Percentiles rank a stretch among this genome's conserved stretches.
Evolutionary conservation across 2,113 vertebrate species (phyloP).

Genomic region (Prunella himalayana): DNA sequence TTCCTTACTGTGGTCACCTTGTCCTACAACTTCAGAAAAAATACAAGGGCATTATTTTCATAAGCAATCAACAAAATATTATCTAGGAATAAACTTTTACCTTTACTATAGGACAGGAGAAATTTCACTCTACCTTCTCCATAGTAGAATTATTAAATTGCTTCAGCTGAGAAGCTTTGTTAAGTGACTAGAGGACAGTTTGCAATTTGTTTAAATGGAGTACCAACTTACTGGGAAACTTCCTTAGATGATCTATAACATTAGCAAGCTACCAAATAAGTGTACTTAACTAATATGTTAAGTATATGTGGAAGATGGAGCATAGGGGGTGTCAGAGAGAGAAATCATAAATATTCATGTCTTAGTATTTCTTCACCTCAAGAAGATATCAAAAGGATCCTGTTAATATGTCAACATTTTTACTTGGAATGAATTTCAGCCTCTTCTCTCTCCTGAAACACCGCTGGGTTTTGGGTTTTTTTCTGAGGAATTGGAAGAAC

Average conservation of each 20-base stretch:
- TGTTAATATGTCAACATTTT: background rate
- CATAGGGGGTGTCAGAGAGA: background rate
- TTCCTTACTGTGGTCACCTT: background rate
- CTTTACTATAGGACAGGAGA: background rate
- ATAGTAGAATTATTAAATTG: background rate
- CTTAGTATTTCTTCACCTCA: background rate
- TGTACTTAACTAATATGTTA: background rate
- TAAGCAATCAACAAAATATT: background rate
- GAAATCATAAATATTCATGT: background rate
- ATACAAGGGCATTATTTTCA: background rate
- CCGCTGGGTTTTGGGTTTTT: background rate
- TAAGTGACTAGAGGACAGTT: background rate
- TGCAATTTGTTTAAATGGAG: background rate
- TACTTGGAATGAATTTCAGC: background rate
- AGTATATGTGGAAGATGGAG: background rate
- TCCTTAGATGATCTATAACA: background rate
- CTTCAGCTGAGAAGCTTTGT: background rate
- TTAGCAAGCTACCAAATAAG: background rate
- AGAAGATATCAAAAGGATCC: background rate
- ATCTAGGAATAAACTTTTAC: background rate
- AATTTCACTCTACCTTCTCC: background rate
- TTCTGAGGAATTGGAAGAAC: background rate
- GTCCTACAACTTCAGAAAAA: background rate
- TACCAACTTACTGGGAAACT: background rate
- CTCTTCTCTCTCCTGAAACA: background rate